phyloP scores from a whole-genome alignment of 1,140 invertebrate species.

The Zaprionus taronus region DNA sequence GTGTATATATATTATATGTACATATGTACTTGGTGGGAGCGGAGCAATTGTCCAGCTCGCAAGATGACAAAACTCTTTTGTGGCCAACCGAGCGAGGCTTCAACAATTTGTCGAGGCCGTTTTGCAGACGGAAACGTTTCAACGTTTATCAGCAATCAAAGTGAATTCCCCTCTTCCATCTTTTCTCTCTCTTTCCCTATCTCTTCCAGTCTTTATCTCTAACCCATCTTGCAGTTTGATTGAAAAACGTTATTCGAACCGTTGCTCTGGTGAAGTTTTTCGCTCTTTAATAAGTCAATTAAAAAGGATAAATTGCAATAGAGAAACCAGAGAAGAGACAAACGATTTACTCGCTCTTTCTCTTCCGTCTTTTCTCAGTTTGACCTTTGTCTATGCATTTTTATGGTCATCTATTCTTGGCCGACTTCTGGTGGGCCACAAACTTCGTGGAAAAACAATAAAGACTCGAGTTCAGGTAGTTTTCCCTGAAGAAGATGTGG shows the following conservation, averaged over 20 bases:
- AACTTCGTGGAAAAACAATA: not conserved
- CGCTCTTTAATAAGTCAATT: not conserved
- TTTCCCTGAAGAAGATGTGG: not conserved
- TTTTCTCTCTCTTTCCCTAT: not conserved
- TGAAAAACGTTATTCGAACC: not conserved
- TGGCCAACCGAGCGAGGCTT: conserved; percentile 19
- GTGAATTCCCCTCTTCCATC: conserved; percentile 7
- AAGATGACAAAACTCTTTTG: conserved; percentile 63
- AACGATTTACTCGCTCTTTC: not conserved
- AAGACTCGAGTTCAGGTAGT: not conserved
- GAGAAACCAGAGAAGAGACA: not conserved
- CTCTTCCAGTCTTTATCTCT: not conserved
- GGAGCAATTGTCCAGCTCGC: not conserved
- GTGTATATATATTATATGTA: not conserved
- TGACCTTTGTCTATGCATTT: not conserved
- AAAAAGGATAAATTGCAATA: not conserved
- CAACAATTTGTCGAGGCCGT: conserved; percentile 53
- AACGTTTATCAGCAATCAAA: conserved; percentile 62
- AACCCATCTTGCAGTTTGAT: not conserved
- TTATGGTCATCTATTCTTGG: not conserved
- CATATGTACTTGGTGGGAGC: not conserved
- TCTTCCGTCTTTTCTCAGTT: not conserved
- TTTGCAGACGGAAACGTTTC: conserved; percentile 18
- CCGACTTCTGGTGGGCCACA: not conserved
- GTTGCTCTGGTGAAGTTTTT: not conserved